Evolutionary conservation across 37 sponge, comb jelly and placozoan genomes (phyloP), one percentile per base, ranked within the genome.

Genomic region (Agelas oroides): DNA sequence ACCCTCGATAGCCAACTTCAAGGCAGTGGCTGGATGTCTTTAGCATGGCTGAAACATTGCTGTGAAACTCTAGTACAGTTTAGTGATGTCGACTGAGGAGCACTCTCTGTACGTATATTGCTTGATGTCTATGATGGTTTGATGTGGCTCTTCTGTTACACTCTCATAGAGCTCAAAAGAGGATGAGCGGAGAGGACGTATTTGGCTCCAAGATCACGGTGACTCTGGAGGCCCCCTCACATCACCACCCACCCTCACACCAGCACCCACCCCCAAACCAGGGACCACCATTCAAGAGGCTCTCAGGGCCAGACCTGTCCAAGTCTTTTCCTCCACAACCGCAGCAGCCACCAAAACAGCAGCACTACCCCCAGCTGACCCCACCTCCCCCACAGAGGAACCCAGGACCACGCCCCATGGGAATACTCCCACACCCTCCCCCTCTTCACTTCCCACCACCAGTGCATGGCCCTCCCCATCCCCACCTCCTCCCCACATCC

Each of bases 151-250:
- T 18, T 72, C 40, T 64, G 8, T 32, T 63, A n/a, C n/a, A n/a
- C 25, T 36, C 34, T 33, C 23, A 6, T 64, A 95, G 95, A 61
- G 89, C 95, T 31, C 73, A 82, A 54, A 87, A 88, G 79, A 65
- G 95, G 37, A 85, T 95, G 89, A 72, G 69, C 53, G 90, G 89
- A 39, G 88, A 88, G 39, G 83, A 91, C 72, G 87, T 92, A 31
- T 91, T 65, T 92, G 95, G 95, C 35, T 65, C 15, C 39, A 78
- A 40, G 59, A 81, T 95, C 53, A 63, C 35, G 18, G 87, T 70
- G 0, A 67, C 36, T 20, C 38, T 95, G 69, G 84, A 84, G 32
- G 25, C 53, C 19, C 59, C 75, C 3, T 79, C 80, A 0, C 75
- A 31, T 30, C 59, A 36, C 21, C 70, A 23, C 1, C 27, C 1